These are phyloP conservation scores for Clepsis dumicolana DNA, from an alignment of 2,888 invertebrate species.

Conservation along the genomic window DNA sequence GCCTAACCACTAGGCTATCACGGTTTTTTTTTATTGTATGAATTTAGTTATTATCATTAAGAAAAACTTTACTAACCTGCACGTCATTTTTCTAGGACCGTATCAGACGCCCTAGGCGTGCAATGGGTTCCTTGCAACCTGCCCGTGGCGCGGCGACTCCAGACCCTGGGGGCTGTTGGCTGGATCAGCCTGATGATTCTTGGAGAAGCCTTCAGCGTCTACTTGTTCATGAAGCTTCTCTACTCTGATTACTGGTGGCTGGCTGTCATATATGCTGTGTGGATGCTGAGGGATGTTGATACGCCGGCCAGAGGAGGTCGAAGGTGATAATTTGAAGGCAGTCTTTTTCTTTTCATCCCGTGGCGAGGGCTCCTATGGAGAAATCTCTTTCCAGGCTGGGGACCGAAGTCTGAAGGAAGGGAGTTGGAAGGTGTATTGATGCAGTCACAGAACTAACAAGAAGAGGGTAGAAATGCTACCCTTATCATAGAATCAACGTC, in stretches of 20 bases:
- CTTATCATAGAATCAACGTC: too few species aligned
- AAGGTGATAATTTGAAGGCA: constrained; percentile 67
- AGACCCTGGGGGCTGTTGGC: constrained; percentile 91
- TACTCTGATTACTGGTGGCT: constrained; percentile 85
- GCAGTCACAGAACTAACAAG: too few species aligned
- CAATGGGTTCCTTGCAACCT: constrained; percentile 94
- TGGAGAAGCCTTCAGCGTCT: constrained; percentile 82
- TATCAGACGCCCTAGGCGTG: constrained; percentile 87
- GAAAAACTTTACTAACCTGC: too few species aligned
- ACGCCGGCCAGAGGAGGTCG: constrained; percentile 84
- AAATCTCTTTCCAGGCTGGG: too few species aligned
- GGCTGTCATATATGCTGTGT: constrained; percentile 86
- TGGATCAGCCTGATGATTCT: constrained; percentile 90
- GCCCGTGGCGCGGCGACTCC: constrained; percentile 91
- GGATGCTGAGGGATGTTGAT: constrained; percentile 89
- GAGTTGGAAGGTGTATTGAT: too few species aligned
- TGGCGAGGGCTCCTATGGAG: too few species aligned
- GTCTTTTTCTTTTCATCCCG: too few species aligned
- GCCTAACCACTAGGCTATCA: too few species aligned
- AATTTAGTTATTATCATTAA: too few species aligned
- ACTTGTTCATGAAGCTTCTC: constrained; percentile 86
- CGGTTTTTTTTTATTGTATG: too few species aligned
- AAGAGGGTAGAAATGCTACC: too few species aligned
- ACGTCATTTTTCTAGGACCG: constrained; percentile 61
- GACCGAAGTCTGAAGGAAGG: too few species aligned